phyloP scores from a whole-genome alignment of 2,888 invertebrate species.

The Sturmia bella region DNA sequence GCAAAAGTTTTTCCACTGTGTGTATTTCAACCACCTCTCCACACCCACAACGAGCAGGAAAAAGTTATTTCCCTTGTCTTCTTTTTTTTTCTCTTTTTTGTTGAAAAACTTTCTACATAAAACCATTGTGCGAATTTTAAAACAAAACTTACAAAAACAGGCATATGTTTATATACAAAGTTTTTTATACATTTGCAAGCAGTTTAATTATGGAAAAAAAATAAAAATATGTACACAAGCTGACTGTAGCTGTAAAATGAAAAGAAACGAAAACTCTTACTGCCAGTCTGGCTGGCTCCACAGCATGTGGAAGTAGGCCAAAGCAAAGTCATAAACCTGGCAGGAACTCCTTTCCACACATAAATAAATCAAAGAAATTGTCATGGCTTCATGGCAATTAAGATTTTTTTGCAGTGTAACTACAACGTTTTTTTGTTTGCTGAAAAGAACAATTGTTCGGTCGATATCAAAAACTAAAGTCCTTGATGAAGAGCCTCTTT shows the following conservation, averaged over 20 bases:
- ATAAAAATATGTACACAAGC: not conserved
- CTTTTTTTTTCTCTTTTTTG: conserved; percentile 10
- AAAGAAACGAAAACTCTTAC: conserved; percentile 15
- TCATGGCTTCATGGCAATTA: no score
- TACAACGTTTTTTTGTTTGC: not conserved
- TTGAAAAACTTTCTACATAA: conserved; percentile 41
- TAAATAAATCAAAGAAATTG: no score
- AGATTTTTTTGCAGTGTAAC: conserved; percentile 33
- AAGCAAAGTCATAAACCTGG: conserved; percentile 3
- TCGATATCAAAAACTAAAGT: conserved; percentile 47
- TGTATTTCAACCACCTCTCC: no score
- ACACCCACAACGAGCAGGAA: not conserved
- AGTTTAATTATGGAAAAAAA: conserved; percentile 4
- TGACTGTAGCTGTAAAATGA: no score
- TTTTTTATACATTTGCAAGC: conserved; percentile 15
- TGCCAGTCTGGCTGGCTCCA: conserved; percentile 52
- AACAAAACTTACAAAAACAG: not conserved
- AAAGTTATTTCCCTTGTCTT: not conserved
- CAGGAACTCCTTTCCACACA: conserved; percentile 7
- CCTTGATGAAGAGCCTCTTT: conserved; percentile 40
- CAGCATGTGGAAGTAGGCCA: conserved; percentile 44
- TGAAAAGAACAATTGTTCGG: conserved; percentile 10
- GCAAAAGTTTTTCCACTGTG: not conserved
- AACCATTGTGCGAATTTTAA: conserved; percentile 7
- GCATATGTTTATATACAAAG: not conserved